Evolutionary conservation across 2,797 vertebrate genomes (phyloP).

Genomic region (Telmatherina bonti): DNA sequence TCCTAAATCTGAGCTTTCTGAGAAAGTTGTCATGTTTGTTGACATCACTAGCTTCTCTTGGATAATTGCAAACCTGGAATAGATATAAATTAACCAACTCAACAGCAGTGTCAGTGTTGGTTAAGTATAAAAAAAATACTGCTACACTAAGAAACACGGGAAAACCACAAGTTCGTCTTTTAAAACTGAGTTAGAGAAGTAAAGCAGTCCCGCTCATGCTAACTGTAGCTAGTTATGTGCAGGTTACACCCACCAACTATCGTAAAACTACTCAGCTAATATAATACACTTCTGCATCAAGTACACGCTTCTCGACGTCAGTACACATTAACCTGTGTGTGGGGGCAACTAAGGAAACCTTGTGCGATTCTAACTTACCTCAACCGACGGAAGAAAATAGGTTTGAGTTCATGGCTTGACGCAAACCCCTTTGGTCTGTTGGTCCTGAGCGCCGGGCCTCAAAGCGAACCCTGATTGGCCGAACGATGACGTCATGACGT

Average conservation of each 20-base stretch:
- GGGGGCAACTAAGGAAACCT: background rate
- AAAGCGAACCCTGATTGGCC: slow-evolving; percentile 60
- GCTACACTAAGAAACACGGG: background rate
- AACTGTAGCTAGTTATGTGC: slow-evolving; percentile 50
- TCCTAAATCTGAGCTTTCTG: slow-evolving; percentile 15
- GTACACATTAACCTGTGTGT: background rate
- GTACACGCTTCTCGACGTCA: rapidly evolving
- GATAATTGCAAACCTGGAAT: slow-evolving; percentile 21
- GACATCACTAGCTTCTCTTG: slow-evolving; percentile 54
- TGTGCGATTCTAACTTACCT: slow-evolving; percentile 55
- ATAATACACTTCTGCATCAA: too few relatives aligned
- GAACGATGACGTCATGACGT: slow-evolving; percentile 27
- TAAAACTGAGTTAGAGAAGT: background rate
- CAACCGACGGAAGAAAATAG: slow-evolving; percentile 25
- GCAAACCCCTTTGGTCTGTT: slow-evolving; percentile 21
- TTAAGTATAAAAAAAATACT: too few relatives aligned
- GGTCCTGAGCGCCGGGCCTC: slow-evolving; percentile 30
- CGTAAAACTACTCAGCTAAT: background rate
- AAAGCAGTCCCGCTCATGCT: slow-evolving; percentile 44
- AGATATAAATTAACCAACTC: background rate
- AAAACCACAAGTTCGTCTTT: background rate
- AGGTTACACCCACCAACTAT: slow-evolving; percentile 49
- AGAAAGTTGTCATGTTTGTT: slow-evolving; percentile 70
- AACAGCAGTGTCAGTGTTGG: background rate
- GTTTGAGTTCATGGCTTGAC: slow-evolving; percentile 65